Base-by-base conservation (phyloP, 1,140 invertebrate species). In the Drosophila mayri region DNA sequence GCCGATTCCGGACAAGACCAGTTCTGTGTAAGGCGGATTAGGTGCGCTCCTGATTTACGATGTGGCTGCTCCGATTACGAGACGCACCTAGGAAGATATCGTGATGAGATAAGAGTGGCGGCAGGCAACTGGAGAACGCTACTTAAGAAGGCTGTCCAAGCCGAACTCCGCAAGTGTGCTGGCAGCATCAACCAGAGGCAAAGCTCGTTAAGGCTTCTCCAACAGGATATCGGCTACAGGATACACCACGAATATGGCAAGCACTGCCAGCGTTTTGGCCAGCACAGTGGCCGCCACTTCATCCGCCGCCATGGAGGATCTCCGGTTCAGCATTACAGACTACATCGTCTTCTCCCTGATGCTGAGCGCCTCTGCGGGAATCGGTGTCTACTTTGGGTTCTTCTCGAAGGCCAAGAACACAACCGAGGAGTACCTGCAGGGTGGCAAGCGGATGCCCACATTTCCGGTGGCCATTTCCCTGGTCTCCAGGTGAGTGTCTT, bases 311-410 rank as follows among this genome's bases (percentile, higher is more conserved):
- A 3, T 52, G 2, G 80, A 77, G 64, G 62, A 71, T 38, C 43
- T 88, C 1, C 58, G 32, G 4, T 95, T 95, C 61, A 93, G 93
- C 18, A 75, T 93, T 46, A 79, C 93, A 14, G 95, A 96, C 77
- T 95, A 94, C 72, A 63, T 93, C 1, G 94, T 96, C 3, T 96
- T 96, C 65, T 90, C 91, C 0, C 63, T 94, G 0, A 95, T 96
- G 94, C 79, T 96, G 35, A 84, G 91, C 0, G 65, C 95, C 0
- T 96, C 95, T 5, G 93, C 95, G 0, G 76, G 93, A 2, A 95
- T 96, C 40, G 96, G 96, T 0, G 85, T 96, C 2, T 96, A 95
- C 80, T 95, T 95, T 78, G 96, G 95, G 1, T 96, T 92, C 67
- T 92, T 91, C 41, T 67, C 87, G 1, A 92, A 92, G 68, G 59